Percentiles rank a stretch among this genome's conserved stretches.
These are phyloP conservation scores for Zaprionus davidi DNA, from an alignment of 1,140 invertebrate species.

Conservation along the genomic window DNA sequence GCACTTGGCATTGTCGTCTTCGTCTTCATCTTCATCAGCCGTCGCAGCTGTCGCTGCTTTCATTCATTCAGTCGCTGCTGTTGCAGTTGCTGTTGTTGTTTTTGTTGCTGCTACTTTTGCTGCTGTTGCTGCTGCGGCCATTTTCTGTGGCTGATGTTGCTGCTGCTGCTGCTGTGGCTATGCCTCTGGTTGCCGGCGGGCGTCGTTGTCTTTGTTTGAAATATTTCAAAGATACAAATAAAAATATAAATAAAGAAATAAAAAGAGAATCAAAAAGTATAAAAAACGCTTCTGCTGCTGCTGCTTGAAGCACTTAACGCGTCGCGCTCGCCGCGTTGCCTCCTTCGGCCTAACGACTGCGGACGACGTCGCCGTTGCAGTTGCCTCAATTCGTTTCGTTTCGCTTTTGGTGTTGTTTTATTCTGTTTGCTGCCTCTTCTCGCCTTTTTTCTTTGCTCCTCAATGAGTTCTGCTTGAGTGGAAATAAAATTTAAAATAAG, in stretches of 20 bases:
- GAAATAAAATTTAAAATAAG: constrained; percentile 70
- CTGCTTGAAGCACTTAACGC: constrained; percentile 44
- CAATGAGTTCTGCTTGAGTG: constrained; percentile 54
- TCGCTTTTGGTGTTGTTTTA: neutral
- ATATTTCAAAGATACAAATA: constrained; percentile 27
- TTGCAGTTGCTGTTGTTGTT: constrained; percentile 1
- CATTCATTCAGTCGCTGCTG: constrained; percentile 44
- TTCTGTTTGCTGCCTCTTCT: constrained; percentile 21
- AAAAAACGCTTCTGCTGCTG: constrained; percentile 18
- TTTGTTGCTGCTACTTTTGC: constrained; percentile 6
- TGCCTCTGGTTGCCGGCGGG: constrained; percentile 24
- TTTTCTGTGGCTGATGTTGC: constrained; percentile 13
- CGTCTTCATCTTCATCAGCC: constrained; percentile 48
- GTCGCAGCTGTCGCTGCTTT: constrained; percentile 53
- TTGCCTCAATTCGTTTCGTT: constrained; percentile 10
- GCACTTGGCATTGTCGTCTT: constrained; percentile 56
- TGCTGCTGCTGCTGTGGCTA: constrained; percentile 23
- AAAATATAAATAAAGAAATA: constrained; percentile 21
- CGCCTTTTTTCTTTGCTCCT: constrained; percentile 32
- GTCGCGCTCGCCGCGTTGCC: constrained; percentile 3
- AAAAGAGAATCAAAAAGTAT: constrained; percentile 14
- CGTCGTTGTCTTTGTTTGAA: constrained; percentile 40
- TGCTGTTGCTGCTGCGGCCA: constrained; percentile 21
- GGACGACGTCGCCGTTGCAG: neutral
- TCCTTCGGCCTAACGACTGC: constrained; percentile 2